Percentiles rank a stretch among this genome's conserved stretches.
Conservation (phyloP, 2,888 invertebrate genomes). For the Leucoptera coffeella region DNA sequence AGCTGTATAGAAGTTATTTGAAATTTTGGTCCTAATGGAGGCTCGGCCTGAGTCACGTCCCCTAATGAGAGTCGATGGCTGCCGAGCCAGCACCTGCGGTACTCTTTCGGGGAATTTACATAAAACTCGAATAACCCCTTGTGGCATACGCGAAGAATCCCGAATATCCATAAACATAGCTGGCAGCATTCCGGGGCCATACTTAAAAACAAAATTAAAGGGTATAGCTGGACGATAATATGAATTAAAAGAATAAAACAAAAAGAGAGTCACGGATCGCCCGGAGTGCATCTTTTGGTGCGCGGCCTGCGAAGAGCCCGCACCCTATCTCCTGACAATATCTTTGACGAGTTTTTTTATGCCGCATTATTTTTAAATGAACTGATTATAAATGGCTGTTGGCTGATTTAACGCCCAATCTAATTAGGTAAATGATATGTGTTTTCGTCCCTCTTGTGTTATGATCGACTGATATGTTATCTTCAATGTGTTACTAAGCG, state of each 20-base stretch:
- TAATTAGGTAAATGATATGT: conserved; percentile 54
- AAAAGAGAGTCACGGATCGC: conserved; percentile 53
- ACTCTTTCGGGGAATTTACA: conserved; percentile 22
- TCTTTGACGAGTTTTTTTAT: conserved; percentile 51
- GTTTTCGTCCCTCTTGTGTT: conserved; percentile 29
- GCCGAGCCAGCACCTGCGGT: not conserved
- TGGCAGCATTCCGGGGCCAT: conserved; percentile 47
- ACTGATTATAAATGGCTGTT: conserved; percentile 52
- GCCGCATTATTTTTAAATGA: conserved; percentile 49
- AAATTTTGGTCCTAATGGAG: too few species aligned
- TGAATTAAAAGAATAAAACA: conserved; percentile 53
- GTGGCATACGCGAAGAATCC: conserved; percentile 42
- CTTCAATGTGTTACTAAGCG: too few species aligned
- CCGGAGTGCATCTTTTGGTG: conserved; percentile 36
- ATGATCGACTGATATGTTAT: conserved; percentile 9
- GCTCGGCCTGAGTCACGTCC: too few species aligned
- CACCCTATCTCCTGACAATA: conserved; percentile 46
- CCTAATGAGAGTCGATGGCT: too few species aligned
- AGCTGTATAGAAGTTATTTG: too few species aligned
- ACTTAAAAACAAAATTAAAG: conserved; percentile 55
- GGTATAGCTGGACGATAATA: conserved; percentile 52
- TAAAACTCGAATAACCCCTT: conserved; percentile 37
- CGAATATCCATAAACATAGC: conserved; percentile 49
- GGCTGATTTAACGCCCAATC: conserved; percentile 54
- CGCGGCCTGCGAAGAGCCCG: conserved; percentile 41